phyloP scores from a whole-genome alignment of 2,888 invertebrate genomes.

The Malacosoma neustria region DNA sequence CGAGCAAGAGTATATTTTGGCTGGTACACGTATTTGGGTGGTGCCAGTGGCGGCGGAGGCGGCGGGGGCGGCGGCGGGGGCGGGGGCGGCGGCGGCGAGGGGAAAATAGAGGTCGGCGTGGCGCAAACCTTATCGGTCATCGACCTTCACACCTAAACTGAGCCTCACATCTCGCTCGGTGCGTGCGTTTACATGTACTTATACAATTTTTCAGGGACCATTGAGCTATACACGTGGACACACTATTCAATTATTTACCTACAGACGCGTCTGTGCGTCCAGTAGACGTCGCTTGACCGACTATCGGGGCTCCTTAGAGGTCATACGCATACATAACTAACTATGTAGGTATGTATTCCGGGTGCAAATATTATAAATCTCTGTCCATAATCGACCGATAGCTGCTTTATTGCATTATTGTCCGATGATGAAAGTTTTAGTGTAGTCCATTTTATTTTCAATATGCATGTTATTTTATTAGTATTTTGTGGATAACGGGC shows the following conservation, averaged over 20 bases:
- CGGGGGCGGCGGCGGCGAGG: conserved; percentile 33
- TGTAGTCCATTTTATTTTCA: conserved; percentile 5
- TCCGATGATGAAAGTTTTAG: conserved; percentile 2
- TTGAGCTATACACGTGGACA: conserved; percentile 19
- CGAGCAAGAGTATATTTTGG: too few species aligned
- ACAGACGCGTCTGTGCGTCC: conserved; percentile 14
- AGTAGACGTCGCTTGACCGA: conserved; percentile 15
- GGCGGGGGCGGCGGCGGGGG: too few species aligned
- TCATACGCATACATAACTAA: conserved; percentile 5
- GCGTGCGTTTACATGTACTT: conserved; percentile 38
- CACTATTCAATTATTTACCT: conserved; percentile 21
- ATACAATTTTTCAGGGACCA: conserved; percentile 41
- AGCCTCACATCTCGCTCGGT: conserved; percentile 61
- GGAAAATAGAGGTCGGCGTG: conserved; percentile 46
- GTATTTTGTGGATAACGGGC: conserved; percentile 23
- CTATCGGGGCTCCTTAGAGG: conserved; percentile 11
- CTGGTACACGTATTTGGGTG: too few species aligned
- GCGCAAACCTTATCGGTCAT: conserved; percentile 68
- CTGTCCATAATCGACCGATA: not conserved
- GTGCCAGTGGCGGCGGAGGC: too few species aligned
- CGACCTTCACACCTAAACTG: conserved; percentile 70
- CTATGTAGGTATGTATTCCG: conserved; percentile 1
- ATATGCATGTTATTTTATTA: conserved; percentile 13
- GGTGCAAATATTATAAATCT: not conserved
- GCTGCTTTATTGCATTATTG: conserved; percentile 1